These are phyloP conservation scores for Pammene aurita DNA, from an alignment of 2,888 invertebrate genomes.

Conservation along the genomic window DNA sequence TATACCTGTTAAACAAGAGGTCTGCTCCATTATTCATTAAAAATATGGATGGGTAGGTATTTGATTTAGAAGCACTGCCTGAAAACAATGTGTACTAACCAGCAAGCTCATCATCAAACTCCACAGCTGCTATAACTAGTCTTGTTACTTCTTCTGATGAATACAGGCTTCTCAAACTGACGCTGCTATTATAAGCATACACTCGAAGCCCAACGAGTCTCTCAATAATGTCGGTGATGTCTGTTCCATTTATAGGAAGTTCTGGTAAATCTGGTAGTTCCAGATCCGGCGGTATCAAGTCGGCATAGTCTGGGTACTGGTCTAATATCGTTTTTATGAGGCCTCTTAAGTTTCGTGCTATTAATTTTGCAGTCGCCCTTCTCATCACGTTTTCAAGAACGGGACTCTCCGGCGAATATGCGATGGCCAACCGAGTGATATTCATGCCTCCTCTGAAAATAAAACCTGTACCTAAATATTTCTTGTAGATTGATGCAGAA, in stretches of 20 bases:
- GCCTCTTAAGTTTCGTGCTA: slow-evolving; percentile 43
- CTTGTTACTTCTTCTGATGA: slow-evolving; percentile 60
- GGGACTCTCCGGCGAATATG: slow-evolving; percentile 76
- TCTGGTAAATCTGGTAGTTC: slow-evolving; percentile 11
- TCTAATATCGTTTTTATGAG: slow-evolving; percentile 1
- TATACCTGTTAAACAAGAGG: too few relatives aligned
- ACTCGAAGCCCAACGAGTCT: slow-evolving; percentile 25
- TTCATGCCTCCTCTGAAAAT: slow-evolving; percentile 62
- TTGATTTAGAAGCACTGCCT: too few relatives aligned
- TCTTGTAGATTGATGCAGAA: neutral
- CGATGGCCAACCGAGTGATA: slow-evolving; percentile 61
- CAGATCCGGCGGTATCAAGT: slow-evolving; percentile 24
- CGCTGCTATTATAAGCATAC: slow-evolving; percentile 52
- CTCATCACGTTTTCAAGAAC: slow-evolving; percentile 66
- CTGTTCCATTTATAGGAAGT: slow-evolving; percentile 9
- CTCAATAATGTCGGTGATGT: slow-evolving; percentile 23
- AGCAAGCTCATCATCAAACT: slow-evolving; percentile 80
- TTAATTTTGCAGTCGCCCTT: slow-evolving; percentile 59
- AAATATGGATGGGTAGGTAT: too few relatives aligned
- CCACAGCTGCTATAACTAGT: slow-evolving; percentile 79
- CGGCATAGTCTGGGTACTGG: slow-evolving; percentile 1
- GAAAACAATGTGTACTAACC: slow-evolving; percentile 53
- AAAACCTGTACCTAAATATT: neutral
- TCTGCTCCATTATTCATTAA: too few relatives aligned
- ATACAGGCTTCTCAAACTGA: slow-evolving; percentile 63